Base-by-base conservation (phyloP, 2,888 invertebrate species). In the Acronicta aceris region DNA sequence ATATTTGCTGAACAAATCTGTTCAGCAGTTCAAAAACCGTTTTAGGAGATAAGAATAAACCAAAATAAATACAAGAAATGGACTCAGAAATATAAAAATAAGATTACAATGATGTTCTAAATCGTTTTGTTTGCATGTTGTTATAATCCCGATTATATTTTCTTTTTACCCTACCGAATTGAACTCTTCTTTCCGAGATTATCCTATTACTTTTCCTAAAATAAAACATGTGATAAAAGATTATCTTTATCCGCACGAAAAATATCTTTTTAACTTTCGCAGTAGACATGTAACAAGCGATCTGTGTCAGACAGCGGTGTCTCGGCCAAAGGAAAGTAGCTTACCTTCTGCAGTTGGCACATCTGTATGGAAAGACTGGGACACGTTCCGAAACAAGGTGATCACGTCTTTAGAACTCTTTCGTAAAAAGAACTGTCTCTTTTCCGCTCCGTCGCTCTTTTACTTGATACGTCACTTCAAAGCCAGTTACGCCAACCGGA, bases 231-330 rank as follows among this genome's bases (percentile, higher is more conserved):
- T 30, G 9, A 30, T 7, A 7, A 38, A 38, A 38, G 6, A 38
- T 1, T 6, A 6, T 38, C n/a, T 6, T n/a, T n/a, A 38, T 69
- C 16, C 17, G 33, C 36, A 43, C 42, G 49, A 47, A 68, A 61
- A 73, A 68, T 68, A 54, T 45, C 38, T 54, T 46, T 69, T 62
- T 59, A 68, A 69, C 50, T 73, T 65, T 40, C 16, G 36, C 54
- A 68, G 56, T 53, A 50, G 27, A 47, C 38, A 8, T 48, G 43
- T 68, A 77, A 74, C 78, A 61, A 65, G 52, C 64, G 56, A 64
- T 49, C 64, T 65, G 70, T 51, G 43, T 43, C n/a, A 36, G 69
- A 76, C 74, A 73, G 73, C 63, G 59, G 67, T 59, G 63, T 45
- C 57, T 59, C 43, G 47, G 48, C 63, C 74, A 73, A 73, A 60